phyloP scores from a whole-genome alignment of 2,113 vertebrate species.

The Eonycteris spelaea region DNA sequence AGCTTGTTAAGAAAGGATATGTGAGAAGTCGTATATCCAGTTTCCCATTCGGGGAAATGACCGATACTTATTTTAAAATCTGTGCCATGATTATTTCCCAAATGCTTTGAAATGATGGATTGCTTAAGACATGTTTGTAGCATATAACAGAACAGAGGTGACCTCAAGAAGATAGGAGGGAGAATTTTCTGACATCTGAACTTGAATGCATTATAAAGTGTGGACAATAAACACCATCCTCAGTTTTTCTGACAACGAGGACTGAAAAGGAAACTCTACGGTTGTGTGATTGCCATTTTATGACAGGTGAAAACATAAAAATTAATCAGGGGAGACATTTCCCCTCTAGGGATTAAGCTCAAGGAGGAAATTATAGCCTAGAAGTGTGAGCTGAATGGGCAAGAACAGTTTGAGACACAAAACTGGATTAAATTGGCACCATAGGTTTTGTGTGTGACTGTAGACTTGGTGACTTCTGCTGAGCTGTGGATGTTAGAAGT shows the following conservation, averaged over 20 bases:
- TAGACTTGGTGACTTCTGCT: neutral
- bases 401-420: neutral
- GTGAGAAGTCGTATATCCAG: neutral
- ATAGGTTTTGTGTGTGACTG: neutral
- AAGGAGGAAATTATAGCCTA: neutral
- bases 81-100: neutral
- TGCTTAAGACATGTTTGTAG: neutral
- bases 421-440: neutral
- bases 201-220: neutral
- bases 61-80: neutral
- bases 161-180: neutral
- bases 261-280: neutral
- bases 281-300: neutral
- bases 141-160: neutral
- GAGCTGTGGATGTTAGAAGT: neutral
- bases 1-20: neutral
- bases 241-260: neutral
- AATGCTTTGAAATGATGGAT: neutral
- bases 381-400: neutral
- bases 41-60: neutral
- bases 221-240: neutral
- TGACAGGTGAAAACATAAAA: conserved; percentile 25
- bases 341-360: neutral
- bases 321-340: neutral
- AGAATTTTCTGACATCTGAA: neutral